These are phyloP conservation scores for Dolichotis patagonum DNA, from an alignment of 2,113 vertebrate species.

Conservation along the genomic window DNA sequence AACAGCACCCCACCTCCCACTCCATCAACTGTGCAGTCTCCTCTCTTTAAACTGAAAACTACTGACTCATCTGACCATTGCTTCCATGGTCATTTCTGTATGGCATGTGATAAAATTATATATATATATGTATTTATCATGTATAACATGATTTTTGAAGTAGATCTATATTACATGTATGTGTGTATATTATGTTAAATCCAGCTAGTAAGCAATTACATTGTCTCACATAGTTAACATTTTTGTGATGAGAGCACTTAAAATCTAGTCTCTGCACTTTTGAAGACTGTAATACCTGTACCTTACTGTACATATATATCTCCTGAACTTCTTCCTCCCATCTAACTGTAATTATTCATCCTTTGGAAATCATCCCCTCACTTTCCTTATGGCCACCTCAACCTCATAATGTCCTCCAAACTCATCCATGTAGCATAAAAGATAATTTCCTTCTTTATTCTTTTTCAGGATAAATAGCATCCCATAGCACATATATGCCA, in stretches of 20 bases:
- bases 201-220: neutral
- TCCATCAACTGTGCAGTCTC: neutral
- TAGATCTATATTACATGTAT: neutral
- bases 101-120: neutral
- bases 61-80: neutral
- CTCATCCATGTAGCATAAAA: neutral
- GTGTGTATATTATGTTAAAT: neutral
- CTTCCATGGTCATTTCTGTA: neutral
- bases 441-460: neutral
- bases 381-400: neutral
- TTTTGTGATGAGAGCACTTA: neutral
- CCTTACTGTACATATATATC: neutral
- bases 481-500: neutral
- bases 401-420: neutral
- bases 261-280: neutral
- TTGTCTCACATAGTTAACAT: neutral
- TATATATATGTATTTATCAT: neutral
- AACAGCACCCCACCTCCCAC: neutral
- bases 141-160: neutral
- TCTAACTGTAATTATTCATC: too few relatives aligned
- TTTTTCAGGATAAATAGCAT: neutral
- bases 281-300: neutral
- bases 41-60: neutral
- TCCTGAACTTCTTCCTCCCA: neutral
- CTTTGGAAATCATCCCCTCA: neutral